Base-by-base conservation (phyloP, 1,140 invertebrate species). In the Rhopalosiphum maidis region DNA sequence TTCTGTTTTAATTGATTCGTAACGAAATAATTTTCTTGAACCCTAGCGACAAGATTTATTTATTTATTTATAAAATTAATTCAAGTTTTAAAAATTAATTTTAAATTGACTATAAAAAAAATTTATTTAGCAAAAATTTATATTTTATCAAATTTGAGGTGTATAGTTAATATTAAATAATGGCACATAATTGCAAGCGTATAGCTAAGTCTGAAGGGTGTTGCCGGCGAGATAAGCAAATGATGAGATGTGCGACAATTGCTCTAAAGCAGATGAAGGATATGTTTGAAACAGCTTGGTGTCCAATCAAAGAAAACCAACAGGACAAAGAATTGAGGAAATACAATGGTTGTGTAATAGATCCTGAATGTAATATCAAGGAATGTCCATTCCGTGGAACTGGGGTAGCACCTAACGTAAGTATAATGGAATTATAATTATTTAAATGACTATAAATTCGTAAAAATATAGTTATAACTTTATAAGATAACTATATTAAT, bases 201-300 rank as follows among this genome's bases (percentile, higher is more conserved):
- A n/a, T 77, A n/a, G 4, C 4, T 18, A 77, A 77, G 6, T 77
- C 60, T 9, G 37, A 35, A 68, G 54, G 23, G 23, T 90, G 89
- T 68, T 68, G 89, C 5, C 41, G 89, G n/a, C 37, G 43, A 6
- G 89, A 90, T 5, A 25, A 25, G 3, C 68, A 43, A 46, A 90
- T 90, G 54, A 25, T 90, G 1, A 18, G 25, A 6, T 90, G 89
- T 55, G 37, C 89, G 25, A 21, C 43, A 30, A 30, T 15, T 1
- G 55, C 89, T 43, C 15, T 90, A 21, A 41, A 90, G 0, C 60
- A 90, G 35, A 90, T 68, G 89, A 90, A 68, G 30, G 48, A 68
- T 11, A 90, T 68, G 89, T 90, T 90, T 25, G 54, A 15, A 30
- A 18, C 37, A 25, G 37, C 55, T 8, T 25, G 23, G 51, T 51